These are phyloP conservation scores for Pogonognathellus flavescens DNA, from an alignment of 1,140 invertebrate species.

Conservation along the genomic window DNA sequence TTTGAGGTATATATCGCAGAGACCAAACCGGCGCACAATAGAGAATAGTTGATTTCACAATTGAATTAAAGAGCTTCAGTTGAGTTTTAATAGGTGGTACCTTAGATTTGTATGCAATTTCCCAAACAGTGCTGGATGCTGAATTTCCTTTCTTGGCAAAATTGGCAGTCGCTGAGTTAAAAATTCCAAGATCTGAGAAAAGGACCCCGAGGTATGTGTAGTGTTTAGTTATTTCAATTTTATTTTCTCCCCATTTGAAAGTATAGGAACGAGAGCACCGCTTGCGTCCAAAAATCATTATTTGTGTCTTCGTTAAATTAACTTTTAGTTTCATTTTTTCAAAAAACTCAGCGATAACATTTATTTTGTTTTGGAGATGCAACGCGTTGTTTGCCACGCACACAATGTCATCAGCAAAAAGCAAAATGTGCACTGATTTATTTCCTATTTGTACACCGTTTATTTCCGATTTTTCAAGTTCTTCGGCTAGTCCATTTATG, in stretches of 20 bases:
- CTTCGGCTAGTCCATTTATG: neutral
- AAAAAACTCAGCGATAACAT: slow-evolving; percentile 21
- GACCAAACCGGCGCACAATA: neutral
- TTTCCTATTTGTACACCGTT: neutral
- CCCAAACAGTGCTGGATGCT: neutral
- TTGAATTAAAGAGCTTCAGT: neutral
- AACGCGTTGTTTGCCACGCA: neutral
- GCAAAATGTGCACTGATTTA: neutral
- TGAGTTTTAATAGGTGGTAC: neutral
- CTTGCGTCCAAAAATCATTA: slow-evolving; percentile 33
- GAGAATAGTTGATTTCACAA: neutral
- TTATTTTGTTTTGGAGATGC: slow-evolving; percentile 49
- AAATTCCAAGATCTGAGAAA: slow-evolving; percentile 11
- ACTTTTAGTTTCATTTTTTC: slow-evolving; percentile 3
- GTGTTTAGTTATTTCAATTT: slow-evolving; percentile 34
- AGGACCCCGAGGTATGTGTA: slow-evolving; percentile 57
- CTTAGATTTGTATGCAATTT: neutral
- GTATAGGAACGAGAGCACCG: neutral
- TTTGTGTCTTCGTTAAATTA: slow-evolving; percentile 51
- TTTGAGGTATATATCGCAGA: neutral
- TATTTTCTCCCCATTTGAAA: slow-evolving; percentile 6
- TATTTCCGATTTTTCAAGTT: neutral
- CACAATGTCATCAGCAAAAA: slow-evolving; percentile 60
- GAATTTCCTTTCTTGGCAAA: neutral
- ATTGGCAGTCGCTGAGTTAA: neutral